Evolutionary conservation across 2,888 invertebrate species (phyloP).

Genomic region (Sinhomidia bicolor): DNA sequence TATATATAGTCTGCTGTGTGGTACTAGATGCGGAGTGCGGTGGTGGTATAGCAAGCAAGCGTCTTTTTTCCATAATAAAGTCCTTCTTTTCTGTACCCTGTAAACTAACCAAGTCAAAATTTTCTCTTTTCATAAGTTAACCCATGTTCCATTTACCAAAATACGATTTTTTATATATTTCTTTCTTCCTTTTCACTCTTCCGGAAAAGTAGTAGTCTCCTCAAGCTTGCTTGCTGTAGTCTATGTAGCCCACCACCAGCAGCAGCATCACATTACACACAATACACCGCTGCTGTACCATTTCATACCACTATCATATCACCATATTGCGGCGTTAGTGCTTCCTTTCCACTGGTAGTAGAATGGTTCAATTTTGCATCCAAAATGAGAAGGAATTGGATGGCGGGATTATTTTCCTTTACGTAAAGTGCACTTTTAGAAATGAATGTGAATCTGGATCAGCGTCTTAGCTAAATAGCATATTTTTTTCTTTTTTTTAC

Average conservation of each 20-base stretch:
- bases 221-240: too few species aligned
- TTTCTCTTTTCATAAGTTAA: slow-evolving; percentile 18
- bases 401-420: slow-evolving; percentile 60
- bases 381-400: slow-evolving; percentile 32
- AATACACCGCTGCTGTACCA: background rate
- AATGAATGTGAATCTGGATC: slow-evolving; percentile 53
- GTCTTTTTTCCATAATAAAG: background rate
- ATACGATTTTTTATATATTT: slow-evolving; percentile 7
- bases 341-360: slow-evolving; percentile 3
- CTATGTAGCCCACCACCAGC: background rate
- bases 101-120: slow-evolving; percentile 35
- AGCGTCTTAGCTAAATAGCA: slow-evolving; percentile 24
- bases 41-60: background rate
- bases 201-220: slow-evolving; percentile 43
- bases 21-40: background rate
- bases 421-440: slow-evolving; percentile 64
- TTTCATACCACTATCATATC: background rate
- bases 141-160: slow-evolving; percentile 11
- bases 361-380: slow-evolving; percentile 58
- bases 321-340: background rate
- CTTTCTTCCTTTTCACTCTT: background rate
- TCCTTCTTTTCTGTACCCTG: slow-evolving; percentile 16
- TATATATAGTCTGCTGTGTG: background rate
- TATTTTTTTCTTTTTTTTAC: background rate
- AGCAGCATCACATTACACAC: background rate